Evolutionary conservation across 92 coral and sea anemone species (phyloP).

Genomic region (Epizoanthus illoricatus): DNA sequence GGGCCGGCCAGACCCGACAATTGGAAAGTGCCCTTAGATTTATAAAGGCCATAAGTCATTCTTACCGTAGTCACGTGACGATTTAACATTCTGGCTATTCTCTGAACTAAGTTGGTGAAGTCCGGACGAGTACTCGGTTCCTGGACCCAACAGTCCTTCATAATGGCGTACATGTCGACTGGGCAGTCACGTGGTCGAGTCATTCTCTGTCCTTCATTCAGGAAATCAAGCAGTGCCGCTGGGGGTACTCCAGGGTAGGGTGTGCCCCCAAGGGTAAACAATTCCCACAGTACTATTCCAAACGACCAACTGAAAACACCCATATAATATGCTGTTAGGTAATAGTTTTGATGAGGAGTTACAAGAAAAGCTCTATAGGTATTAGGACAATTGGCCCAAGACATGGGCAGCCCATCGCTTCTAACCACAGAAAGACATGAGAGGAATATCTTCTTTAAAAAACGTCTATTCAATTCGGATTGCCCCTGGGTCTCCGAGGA

Average conservation of each 20-base stretch:
- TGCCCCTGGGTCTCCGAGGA: too few species aligned
- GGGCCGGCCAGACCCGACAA: neutral
- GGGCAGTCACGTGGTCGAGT: constrained; percentile 56
- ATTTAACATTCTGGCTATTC: constrained; percentile 49
- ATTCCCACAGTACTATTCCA: constrained; percentile 54
- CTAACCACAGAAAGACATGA: too few species aligned
- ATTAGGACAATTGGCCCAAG: too few species aligned
- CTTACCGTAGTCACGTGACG: constrained; percentile 41
- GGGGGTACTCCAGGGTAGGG: constrained; percentile 55
- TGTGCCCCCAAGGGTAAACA: constrained; percentile 56
- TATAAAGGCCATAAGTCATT: neutral
- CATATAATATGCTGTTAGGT: too few species aligned
- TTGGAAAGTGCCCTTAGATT: neutral
- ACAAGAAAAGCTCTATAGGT: too few species aligned
- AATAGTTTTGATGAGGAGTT: too few species aligned
- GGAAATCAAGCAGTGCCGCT: constrained; percentile 43
- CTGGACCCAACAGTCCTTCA: constrained; percentile 58
- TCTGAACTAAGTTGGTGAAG: constrained; percentile 44
- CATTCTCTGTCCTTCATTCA: constrained; percentile 53
- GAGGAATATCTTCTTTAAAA: too few species aligned
- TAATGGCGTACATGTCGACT: constrained; percentile 45
- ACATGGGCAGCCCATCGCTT: too few species aligned
- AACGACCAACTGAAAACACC: constrained; percentile 45
- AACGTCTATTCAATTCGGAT: too few species aligned
- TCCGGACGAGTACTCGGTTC: constrained; percentile 44